These are phyloP conservation scores for Cynopterus brachyotis DNA, from an alignment of 2,113 vertebrate genomes.

Conservation along the genomic window DNA sequence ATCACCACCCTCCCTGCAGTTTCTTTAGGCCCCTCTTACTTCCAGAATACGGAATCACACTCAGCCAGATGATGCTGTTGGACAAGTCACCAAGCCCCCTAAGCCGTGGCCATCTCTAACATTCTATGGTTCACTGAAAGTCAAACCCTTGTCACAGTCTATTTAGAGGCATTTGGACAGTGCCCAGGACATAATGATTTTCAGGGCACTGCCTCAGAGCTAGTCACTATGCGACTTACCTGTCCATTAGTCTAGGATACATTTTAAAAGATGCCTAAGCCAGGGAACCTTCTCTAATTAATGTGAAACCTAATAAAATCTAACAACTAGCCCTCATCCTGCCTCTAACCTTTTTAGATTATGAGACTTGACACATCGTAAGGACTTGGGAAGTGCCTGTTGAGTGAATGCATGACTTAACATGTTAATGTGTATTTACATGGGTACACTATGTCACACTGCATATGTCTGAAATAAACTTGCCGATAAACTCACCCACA, in stretches of 20 bases:
- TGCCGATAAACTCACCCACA: neutral
- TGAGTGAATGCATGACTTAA: neutral
- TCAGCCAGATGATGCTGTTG: neutral
- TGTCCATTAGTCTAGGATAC: neutral
- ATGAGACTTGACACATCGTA: neutral
- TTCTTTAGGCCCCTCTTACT: neutral
- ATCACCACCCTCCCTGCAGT: accelerated
- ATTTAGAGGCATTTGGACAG: neutral
- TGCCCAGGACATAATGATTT: neutral
- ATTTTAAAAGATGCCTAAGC: neutral
- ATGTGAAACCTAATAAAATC: conserved; percentile 40
- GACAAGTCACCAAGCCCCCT: neutral
- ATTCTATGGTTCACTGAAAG: neutral
- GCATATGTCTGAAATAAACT: neutral
- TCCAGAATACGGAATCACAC: neutral
- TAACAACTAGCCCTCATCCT: neutral
- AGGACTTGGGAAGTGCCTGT: neutral
- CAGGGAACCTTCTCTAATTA: neutral
- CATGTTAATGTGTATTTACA: neutral
- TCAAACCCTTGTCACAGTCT: neutral
- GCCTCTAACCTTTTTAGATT: neutral
- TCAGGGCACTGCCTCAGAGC: neutral
- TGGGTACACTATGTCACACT: neutral
- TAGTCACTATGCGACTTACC: neutral
- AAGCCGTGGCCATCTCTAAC: neutral